These are phyloP conservation scores for Medauroidea extradentata DNA, from an alignment of 1,140 invertebrate genomes.

Conservation along the genomic window DNA sequence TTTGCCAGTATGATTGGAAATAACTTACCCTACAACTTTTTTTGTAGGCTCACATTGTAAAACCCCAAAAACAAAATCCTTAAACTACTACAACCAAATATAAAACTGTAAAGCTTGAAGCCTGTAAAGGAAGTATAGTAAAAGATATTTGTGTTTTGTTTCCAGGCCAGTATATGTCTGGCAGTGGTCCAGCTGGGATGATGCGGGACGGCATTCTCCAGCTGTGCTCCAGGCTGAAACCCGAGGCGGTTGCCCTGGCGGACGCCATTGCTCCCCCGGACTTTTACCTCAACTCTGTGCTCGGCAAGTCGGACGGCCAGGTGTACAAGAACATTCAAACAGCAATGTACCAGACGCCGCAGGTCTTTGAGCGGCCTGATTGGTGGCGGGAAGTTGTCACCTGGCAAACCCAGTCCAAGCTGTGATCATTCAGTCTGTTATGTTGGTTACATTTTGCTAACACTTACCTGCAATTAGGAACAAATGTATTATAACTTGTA, in stretches of 20 bases:
- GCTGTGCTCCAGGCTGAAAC: slow-evolving; percentile 58
- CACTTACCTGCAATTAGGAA: too few species aligned
- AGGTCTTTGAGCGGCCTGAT: slow-evolving; percentile 37
- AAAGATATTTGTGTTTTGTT: background rate
- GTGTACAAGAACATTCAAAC: slow-evolving; percentile 36
- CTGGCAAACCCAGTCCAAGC: background rate
- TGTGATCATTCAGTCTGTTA: slow-evolving; percentile 8
- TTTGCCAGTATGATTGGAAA: too few species aligned
- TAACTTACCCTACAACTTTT: too few species aligned
- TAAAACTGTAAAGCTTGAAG: too few species aligned
- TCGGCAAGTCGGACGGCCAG: slow-evolving; percentile 75
- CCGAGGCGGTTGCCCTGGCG: slow-evolving; percentile 70
- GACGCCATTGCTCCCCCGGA: slow-evolving; percentile 86
- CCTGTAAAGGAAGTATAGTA: too few species aligned
- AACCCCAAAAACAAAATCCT: too few species aligned
- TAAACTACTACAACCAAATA: too few species aligned
- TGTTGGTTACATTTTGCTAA: slow-evolving; percentile 16
- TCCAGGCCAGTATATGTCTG: slow-evolving; percentile 22
- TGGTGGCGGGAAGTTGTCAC: slow-evolving; percentile 42
- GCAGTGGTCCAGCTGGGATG: slow-evolving; percentile 45
- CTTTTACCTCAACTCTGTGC: slow-evolving; percentile 74
- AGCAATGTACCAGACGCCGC: slow-evolving; percentile 39
- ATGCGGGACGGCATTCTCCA: slow-evolving; percentile 57
- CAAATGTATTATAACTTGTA: too few species aligned
- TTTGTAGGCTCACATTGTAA: too few species aligned